Evolutionary conservation across 1,140 invertebrate genomes (phyloP), one percentile per base, ranked within the genome.

Genomic region (Arion vulgaris): DNA sequence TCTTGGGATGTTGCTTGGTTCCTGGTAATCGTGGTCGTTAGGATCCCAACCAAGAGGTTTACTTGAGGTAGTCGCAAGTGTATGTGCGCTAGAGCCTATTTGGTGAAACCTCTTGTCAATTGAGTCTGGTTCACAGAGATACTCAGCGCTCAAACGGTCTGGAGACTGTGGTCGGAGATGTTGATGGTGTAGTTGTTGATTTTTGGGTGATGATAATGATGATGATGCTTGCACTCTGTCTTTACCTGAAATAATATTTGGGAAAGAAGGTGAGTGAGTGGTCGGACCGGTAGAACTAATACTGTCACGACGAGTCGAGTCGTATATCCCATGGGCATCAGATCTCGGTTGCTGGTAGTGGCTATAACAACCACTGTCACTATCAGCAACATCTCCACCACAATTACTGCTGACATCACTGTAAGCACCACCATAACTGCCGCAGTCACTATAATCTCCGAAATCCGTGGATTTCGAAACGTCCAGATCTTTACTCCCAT

Each of bases 371-470:
- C 76, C 81, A 36, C 84, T 85, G 66, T 81, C 84, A 23, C 80
- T 81, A 81, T 85, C 81, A 26, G 66, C 84, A 0, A 62, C 53
- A 68, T 82, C 83, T 9, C 68, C 41, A 71, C 75, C 69, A 53
- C 74, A 78, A 51, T 28, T 45, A 34, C 80, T 72, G 53, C 76
- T 72, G 23, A 41, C 71, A 45, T 26, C 73, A 71, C 77, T 73
- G 62, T 41, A 45, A 15, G 17, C 26, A 68, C 38, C 45, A 62
- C 51, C 57, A 74, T 28, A 39, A 68, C 39, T 66, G 74, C 73
- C 34, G 71, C 49, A 32, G 74, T 81, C 74, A 66, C 81, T 85
- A 41, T 74, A 71, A 84, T 87, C 82, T 81, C 84, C 79, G 79
- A 85, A 83, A 53, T 88, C 78, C 39, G 78, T 49, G 26, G 62